Percentiles rank a stretch among this genome's conserved stretches.
Evolutionary conservation across 1,140 invertebrate species (phyloP).

Genomic region (Zaprionus davidi): DNA sequence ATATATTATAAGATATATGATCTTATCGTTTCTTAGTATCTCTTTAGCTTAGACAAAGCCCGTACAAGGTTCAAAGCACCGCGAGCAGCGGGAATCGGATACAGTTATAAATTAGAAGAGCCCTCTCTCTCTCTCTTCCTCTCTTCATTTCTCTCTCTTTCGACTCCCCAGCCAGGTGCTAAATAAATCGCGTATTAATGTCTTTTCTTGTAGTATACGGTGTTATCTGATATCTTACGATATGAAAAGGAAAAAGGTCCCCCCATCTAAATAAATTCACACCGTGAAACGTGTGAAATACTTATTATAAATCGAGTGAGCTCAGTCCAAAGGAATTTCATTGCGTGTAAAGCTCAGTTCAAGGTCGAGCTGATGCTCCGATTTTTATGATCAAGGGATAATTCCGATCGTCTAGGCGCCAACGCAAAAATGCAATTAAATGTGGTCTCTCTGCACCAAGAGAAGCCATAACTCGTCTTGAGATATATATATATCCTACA

Average conservation of each 20-base stretch:
- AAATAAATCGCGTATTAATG: constrained; percentile 58
- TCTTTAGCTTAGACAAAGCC: background rate
- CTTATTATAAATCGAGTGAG: constrained; percentile 27
- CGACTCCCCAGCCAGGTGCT: constrained; percentile 45
- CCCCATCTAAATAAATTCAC: constrained; percentile 60
- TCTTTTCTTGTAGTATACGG: constrained; percentile 24
- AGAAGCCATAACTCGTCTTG: constrained; percentile 3
- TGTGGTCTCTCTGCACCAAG: constrained; percentile 5
- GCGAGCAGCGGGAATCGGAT: constrained; percentile 15
- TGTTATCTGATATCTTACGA: constrained; percentile 37
- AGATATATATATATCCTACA: background rate
- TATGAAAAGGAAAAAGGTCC: constrained; percentile 54
- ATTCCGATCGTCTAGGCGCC: constrained; percentile 39
- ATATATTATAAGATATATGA: constrained; percentile 1
- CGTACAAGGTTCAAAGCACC: constrained; percentile 58
- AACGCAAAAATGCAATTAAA: constrained; percentile 42
- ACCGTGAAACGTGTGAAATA: constrained; percentile 59
- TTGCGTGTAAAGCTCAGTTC: constrained; percentile 38
- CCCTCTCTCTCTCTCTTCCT: background rate
- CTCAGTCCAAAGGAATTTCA: constrained; percentile 64
- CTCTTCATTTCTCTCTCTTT: background rate
- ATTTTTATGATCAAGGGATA: constrained; percentile 12
- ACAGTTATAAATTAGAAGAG: constrained; percentile 38
- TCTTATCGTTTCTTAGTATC: background rate
- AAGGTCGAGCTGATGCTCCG: constrained; percentile 20